These are phyloP conservation scores for Mesorhabditis spiculigera DNA, from an alignment of 2,888 invertebrate genomes.

Conservation along the genomic window DNA sequence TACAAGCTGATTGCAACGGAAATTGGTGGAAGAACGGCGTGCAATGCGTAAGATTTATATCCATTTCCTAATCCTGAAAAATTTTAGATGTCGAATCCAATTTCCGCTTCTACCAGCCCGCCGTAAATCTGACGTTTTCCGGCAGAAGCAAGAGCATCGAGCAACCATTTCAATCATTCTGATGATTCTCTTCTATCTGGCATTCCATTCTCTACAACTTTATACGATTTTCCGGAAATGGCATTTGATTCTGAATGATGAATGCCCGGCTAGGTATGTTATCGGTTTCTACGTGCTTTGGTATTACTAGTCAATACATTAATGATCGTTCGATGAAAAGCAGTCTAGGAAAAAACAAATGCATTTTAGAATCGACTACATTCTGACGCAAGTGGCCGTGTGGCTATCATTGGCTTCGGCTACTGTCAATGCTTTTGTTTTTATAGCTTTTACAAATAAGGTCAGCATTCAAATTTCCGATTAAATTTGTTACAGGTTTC, in stretches of 20 bases:
- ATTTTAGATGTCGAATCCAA: not conserved
- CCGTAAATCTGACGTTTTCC: slow-evolving; percentile 41
- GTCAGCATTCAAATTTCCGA: too few species aligned
- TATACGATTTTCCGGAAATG: slow-evolving; percentile 53
- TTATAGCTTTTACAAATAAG: slow-evolving; percentile 56
- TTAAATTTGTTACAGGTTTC: too few species aligned
- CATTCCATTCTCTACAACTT: slow-evolving; percentile 51
- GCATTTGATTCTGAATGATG: slow-evolving; percentile 47
- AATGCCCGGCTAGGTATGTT: slow-evolving; percentile 51
- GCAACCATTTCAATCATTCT: slow-evolving; percentile 50
- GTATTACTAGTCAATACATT: too few species aligned
- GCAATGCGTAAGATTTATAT: slow-evolving; percentile 22
- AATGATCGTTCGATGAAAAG: too few species aligned
- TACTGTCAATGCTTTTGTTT: slow-evolving; percentile 56
- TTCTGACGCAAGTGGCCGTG: slow-evolving; percentile 49
- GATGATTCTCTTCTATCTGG: slow-evolving; percentile 54
- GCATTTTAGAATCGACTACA: slow-evolving; percentile 47
- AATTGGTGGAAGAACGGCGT: slow-evolving; percentile 21
- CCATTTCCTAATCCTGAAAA: not conserved
- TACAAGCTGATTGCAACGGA: slow-evolving; percentile 36
- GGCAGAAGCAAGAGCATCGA: slow-evolving; percentile 50
- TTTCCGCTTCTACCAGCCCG: slow-evolving; percentile 15
- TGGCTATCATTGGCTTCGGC: slow-evolving; percentile 55
- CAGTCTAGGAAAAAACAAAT: not conserved
- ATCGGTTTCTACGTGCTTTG: too few species aligned